Conservation (phyloP, 2,888 invertebrate genomes). For the Tachina grossa region DNA sequence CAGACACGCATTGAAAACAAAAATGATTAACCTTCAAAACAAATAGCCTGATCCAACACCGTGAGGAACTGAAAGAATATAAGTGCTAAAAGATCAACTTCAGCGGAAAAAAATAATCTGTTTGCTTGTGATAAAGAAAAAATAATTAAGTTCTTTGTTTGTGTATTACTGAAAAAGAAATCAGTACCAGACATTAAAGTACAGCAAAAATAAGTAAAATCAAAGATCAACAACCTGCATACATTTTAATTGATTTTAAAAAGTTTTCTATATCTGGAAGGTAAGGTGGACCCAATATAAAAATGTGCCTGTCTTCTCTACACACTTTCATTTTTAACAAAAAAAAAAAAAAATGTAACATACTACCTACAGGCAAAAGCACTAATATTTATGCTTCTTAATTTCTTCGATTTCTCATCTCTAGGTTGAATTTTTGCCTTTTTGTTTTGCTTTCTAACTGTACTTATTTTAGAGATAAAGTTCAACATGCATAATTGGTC, state of each 20-base stretch:
- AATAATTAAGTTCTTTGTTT: slow-evolving; percentile 37
- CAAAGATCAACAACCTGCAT: slow-evolving; percentile 21
- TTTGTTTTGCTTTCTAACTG: slow-evolving; percentile 61
- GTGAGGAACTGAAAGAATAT: slow-evolving; percentile 1
- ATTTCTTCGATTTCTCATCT: slow-evolving; percentile 34
- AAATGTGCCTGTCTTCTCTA: slow-evolving; percentile 17
- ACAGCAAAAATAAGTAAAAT: background rate
- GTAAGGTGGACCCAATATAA: slow-evolving; percentile 41
- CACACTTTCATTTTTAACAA: slow-evolving; percentile 36
- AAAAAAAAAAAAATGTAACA: background rate
- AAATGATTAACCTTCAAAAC: slow-evolving; percentile 58
- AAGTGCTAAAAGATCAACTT: background rate
- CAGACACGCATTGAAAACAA: slow-evolving; percentile 16
- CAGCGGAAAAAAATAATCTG: background rate
- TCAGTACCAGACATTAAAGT: background rate
- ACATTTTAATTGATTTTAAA: slow-evolving; percentile 44
- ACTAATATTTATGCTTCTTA: slow-evolving; percentile 32
- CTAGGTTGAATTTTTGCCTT: slow-evolving; percentile 53
- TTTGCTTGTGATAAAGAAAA: slow-evolving; percentile 20
- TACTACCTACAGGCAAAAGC: background rate
- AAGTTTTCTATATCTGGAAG: slow-evolving; percentile 35
- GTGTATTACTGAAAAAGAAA: background rate
- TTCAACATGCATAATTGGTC: slow-evolving; percentile 87
- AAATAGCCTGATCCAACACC: background rate
- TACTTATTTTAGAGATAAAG: slow-evolving; percentile 60